Percentiles rank a stretch among this genome's conserved stretches.
Evolutionary conservation across 1,140 invertebrate genomes (phyloP).

Genomic region (Drosophila bocki): DNA sequence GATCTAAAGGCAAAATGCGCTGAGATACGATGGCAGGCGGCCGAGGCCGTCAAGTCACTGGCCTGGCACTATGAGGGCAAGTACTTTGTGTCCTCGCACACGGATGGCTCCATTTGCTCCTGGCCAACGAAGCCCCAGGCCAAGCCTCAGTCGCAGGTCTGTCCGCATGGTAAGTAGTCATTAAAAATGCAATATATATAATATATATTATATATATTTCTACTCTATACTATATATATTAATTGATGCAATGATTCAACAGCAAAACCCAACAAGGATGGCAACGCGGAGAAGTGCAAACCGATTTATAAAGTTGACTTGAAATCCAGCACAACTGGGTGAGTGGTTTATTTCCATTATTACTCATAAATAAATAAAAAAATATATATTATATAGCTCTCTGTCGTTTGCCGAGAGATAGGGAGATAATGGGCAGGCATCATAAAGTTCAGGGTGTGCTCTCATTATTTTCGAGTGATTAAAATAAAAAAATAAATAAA

Average conservation of each 20-base stretch:
- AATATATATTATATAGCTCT: neutral
- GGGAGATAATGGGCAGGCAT: neutral
- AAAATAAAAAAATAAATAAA: neutral
- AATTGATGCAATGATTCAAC: constrained; percentile 4
- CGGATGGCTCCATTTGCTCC: constrained; percentile 96
- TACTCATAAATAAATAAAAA: constrained; percentile 6
- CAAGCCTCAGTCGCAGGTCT: constrained; percentile 92
- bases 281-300: constrained; percentile 94
- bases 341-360: constrained; percentile 81
- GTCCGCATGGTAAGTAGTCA: constrained; percentile 94
- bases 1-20: constrained; percentile 94
- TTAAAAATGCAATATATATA: constrained; percentile 1
- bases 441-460: constrained; percentile 4
- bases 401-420: neutral
- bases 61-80: constrained; percentile 99
- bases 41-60: constrained; percentile 93
- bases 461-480: constrained; percentile 13
- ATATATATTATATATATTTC: neutral
- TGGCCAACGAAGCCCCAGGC: constrained; percentile 92
- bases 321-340: constrained; percentile 96
- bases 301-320: constrained; percentile 97
- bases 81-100: constrained; percentile 98
- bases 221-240: neutral
- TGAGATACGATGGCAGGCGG: constrained; percentile 92
- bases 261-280: constrained; percentile 89